These are phyloP conservation scores for Urocitellus parryii DNA, from an alignment of 2,113 vertebrate genomes.

Conservation along the genomic window DNA sequence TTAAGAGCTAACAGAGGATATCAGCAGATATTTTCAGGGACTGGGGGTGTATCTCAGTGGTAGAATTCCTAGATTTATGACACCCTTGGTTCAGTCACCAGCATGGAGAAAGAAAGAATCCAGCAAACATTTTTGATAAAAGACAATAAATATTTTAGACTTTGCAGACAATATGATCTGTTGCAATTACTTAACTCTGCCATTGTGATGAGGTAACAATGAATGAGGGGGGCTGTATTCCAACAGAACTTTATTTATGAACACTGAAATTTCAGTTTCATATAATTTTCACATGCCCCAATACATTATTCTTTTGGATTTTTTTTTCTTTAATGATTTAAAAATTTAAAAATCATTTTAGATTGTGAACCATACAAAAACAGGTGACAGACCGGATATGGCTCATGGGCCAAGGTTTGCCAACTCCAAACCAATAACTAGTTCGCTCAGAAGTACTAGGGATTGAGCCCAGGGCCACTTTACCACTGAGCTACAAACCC, in stretches of 20 bases:
- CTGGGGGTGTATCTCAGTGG: not conserved
- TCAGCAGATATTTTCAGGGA: not conserved
- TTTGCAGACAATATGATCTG: not conserved
- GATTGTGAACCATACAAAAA: not conserved
- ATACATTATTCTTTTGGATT: constrained; percentile 1
- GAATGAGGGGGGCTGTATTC: not conserved
- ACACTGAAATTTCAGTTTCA: not conserved
- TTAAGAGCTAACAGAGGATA: not conserved
- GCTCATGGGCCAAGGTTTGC: not conserved
- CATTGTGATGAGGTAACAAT: not conserved
- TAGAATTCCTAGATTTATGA: too few relatives aligned
- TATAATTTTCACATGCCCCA: not conserved
- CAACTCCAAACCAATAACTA: not conserved
- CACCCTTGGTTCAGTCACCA: not conserved
- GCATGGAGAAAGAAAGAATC: not conserved
- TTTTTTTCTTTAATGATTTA: not conserved
- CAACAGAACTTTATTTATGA: constrained; percentile 24
- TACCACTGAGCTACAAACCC: too few relatives aligned
- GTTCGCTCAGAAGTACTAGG: not conserved
- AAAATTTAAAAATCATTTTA: constrained; percentile 29
- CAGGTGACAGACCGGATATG: not conserved
- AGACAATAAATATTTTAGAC: not conserved
- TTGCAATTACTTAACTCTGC: not conserved
- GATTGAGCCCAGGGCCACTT: too few relatives aligned
- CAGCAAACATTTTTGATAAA: not conserved